A percentile compares a stretch with the other conserved stretches of the same genome.
Evolutionary conservation across 2,888 invertebrate species (phyloP).

Genomic region (Andrena fulva): DNA sequence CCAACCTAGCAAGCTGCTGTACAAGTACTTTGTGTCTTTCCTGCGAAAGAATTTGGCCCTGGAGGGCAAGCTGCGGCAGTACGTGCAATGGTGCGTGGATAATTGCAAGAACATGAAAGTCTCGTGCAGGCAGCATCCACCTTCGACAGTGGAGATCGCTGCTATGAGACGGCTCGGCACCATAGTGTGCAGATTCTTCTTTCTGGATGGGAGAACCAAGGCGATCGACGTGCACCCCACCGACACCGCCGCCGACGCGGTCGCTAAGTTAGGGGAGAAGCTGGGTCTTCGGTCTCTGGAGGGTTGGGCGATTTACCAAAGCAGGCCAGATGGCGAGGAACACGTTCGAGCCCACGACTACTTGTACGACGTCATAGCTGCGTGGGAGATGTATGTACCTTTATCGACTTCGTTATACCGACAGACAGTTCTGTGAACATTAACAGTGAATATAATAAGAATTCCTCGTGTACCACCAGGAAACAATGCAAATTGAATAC

Average conservation of each 20-base stretch:
- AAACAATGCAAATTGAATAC: conserved; percentile 87
- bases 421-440: no score
- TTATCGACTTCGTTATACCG: neutral
- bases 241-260: conserved; percentile 96
- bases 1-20: conserved; percentile 93
- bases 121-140: conserved; percentile 92
- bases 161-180: conserved; percentile 96
- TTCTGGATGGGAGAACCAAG: conserved; percentile 97
- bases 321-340: conserved; percentile 94
- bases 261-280: conserved; percentile 95
- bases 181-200: conserved; percentile 97
- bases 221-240: conserved; percentile 98
- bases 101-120: conserved; percentile 95
- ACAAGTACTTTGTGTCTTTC: conserved; percentile 92
- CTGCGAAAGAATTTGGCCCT: conserved; percentile 89
- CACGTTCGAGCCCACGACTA: conserved; percentile 96
- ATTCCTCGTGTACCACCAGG: conserved; percentile 73
- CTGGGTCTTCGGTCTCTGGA: conserved; percentile 93
- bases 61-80: conserved; percentile 91
- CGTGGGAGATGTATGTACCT: conserved; percentile 94
- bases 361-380: conserved; percentile 96
- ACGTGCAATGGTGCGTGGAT: conserved; percentile 97
- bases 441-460: no score
- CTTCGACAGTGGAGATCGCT: conserved; percentile 96
- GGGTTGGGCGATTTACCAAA: conserved; percentile 98